These are phyloP conservation scores for Notolabrus celidotus DNA, from an alignment of 2,797 vertebrate species.

Conservation along the genomic window DNA sequence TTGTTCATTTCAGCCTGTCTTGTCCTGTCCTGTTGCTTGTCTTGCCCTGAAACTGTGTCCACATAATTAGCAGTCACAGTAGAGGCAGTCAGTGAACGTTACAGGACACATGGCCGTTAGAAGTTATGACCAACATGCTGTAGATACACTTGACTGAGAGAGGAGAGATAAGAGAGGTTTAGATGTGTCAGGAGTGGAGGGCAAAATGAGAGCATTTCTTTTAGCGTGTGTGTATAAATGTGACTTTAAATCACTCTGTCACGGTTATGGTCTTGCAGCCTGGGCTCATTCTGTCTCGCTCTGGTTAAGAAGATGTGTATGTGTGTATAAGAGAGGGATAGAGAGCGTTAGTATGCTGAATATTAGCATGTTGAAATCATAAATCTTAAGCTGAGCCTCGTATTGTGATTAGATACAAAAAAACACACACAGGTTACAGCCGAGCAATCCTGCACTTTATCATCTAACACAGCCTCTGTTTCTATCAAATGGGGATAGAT, in stretches of 20 bases:
- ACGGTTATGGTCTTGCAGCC: constrained; percentile 43
- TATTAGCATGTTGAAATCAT: constrained; percentile 29
- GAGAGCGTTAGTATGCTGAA: constrained; percentile 40
- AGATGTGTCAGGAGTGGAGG: constrained; percentile 12
- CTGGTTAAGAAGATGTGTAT: constrained; percentile 32
- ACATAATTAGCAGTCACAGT: constrained; percentile 45
- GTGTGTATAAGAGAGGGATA: background rate
- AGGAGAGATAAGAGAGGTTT: constrained; percentile 45
- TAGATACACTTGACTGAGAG: constrained; percentile 44
- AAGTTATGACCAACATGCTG: constrained; percentile 33
- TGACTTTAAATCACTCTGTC: constrained; percentile 65
- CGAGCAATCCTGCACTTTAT: constrained; percentile 26
- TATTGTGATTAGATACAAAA: constrained; percentile 46
- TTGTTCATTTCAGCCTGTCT: constrained; percentile 11
- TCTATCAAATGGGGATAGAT: constrained; percentile 38
- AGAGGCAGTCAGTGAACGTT: constrained; percentile 29
- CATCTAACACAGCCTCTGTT: too few relatives aligned
- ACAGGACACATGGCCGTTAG: constrained; percentile 28
- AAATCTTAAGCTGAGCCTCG: constrained; percentile 38
- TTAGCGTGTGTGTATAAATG: constrained; percentile 21
- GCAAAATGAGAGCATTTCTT: background rate
- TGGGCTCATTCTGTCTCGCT: constrained; percentile 45
- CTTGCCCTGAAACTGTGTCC: constrained; percentile 11
- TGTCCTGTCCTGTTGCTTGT: background rate
- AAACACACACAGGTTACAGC: constrained; percentile 33